Conservation (phyloP, 2,797 vertebrate species). For the Silurus aristotelis region DNA sequence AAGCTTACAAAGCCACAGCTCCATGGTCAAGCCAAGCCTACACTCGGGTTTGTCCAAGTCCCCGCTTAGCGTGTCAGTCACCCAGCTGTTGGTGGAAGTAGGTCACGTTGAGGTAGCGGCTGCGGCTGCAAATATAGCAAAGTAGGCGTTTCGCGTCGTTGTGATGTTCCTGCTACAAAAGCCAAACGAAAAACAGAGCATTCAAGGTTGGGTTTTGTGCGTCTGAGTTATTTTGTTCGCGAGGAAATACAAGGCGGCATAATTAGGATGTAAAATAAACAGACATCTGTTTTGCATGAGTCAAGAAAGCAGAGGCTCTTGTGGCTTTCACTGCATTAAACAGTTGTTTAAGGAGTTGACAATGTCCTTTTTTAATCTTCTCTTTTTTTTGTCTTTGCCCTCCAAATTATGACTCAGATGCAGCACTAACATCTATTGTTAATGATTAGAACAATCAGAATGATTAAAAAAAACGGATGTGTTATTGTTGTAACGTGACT, state of each 20-base stretch:
- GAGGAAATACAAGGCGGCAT: conserved; percentile 1
- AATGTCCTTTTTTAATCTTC: neutral
- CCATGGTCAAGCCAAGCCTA: conserved; percentile 7
- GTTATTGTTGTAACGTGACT: neutral
- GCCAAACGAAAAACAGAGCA: conserved; percentile 31
- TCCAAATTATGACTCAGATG: neutral
- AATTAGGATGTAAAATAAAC: conserved; percentile 57
- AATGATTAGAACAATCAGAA: neutral
- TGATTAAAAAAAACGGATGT: neutral
- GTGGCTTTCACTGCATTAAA: conserved; percentile 24
- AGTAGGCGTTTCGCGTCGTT: conserved; percentile 31
- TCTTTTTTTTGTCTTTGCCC: neutral
- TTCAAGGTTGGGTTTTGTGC: conserved; percentile 13
- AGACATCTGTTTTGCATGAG: conserved; percentile 41
- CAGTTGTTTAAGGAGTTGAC: neutral
- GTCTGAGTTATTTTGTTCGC: neutral
- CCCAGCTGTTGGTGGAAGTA: conserved; percentile 38
- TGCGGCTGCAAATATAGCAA: conserved; percentile 35
- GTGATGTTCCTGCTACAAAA: conserved; percentile 34
- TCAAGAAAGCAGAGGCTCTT: conserved; percentile 35
- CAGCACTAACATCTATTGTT: neutral
- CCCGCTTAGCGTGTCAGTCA: conserved; percentile 32
- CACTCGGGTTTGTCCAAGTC: conserved; percentile 13
- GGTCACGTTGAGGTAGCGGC: conserved; percentile 46
- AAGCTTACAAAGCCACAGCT: neutral